These are phyloP conservation scores for Sarcophaga caerulescens DNA, from an alignment of 2,888 invertebrate genomes.

Conservation along the genomic window DNA sequence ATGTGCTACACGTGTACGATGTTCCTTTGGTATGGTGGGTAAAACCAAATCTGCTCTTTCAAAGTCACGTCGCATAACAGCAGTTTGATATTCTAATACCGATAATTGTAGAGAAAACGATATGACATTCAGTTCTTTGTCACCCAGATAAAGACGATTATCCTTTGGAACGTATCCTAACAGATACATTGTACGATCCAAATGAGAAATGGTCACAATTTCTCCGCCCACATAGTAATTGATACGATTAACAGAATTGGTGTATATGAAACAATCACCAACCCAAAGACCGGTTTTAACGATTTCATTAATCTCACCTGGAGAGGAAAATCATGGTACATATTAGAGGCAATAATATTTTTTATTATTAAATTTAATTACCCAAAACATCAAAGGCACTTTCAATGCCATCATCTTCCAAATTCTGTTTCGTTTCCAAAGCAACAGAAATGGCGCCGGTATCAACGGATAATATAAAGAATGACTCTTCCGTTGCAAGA, in stretches of 20 bases:
- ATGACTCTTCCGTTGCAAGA: constrained; percentile 96
- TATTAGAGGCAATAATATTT: background rate
- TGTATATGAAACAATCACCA: constrained; percentile 99
- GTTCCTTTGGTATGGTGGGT: constrained; percentile 97
- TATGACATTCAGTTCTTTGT: constrained; percentile 97
- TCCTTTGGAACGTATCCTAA: constrained; percentile 98
- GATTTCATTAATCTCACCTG: constrained; percentile 90
- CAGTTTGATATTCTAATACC: constrained; percentile 99
- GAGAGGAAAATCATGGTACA: constrained; percentile 37
- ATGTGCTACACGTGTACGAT: constrained; percentile 98
- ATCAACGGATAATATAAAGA: constrained; percentile 95
- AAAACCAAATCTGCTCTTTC: constrained; percentile 96
- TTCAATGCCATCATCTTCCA: constrained; percentile 96
- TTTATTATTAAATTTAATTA: constrained; percentile 61
- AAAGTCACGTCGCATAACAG: constrained; percentile 99
- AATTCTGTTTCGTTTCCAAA: constrained; percentile 87
- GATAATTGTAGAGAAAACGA: constrained; percentile 96
- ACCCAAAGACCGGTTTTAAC: constrained; percentile 98
- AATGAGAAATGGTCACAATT: constrained; percentile 98
- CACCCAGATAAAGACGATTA: constrained; percentile 96
- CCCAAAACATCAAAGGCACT: constrained; percentile 94
- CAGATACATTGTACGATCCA: constrained; percentile 98
- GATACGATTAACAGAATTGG: constrained; percentile 97
- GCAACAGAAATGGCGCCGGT: constrained; percentile 90
- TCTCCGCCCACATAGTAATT: constrained; percentile 99